Conservation (phyloP, 1,140 invertebrate genomes). For the Cherax destructor region DNA sequence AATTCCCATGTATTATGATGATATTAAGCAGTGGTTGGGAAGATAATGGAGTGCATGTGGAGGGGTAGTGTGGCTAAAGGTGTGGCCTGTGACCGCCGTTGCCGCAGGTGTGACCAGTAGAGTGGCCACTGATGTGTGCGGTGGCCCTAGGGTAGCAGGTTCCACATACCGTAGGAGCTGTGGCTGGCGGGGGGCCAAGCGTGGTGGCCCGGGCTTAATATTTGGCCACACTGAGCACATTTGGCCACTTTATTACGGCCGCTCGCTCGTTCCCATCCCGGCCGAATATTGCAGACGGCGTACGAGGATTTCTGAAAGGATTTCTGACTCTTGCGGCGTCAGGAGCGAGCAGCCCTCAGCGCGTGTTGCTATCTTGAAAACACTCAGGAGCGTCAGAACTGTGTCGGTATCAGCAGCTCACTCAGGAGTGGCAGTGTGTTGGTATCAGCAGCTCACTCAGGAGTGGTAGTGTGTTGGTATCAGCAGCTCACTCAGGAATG, state of each 20-base stretch:
- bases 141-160: conserved; percentile 6
- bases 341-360: conserved; percentile 27
- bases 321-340: conserved; percentile 54
- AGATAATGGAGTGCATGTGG: background rate
- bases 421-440: no score
- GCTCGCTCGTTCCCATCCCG: conserved; percentile 59
- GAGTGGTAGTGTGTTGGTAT: no score
- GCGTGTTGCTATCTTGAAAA: no score
- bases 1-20: no score
- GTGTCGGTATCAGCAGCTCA: no score
- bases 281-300: conserved; percentile 65
- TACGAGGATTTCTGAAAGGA: conserved; percentile 69
- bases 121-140: background rate
- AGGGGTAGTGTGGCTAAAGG: background rate
- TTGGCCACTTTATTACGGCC: conserved; percentile 63
- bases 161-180: conserved; percentile 31
- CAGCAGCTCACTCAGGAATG: no score
- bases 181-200: conserved; percentile 60
- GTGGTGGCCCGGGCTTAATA: conserved; percentile 65
- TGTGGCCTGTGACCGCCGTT: background rate
- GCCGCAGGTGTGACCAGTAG: background rate
- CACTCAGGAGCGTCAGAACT: no score
- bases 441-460: no score
- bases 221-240: conserved; percentile 68
- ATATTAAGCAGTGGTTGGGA: background rate